Evolutionary conservation across 2,888 invertebrate genomes (phyloP), one percentile per base, ranked within the genome.

Genomic region (Drosophila greeni): DNA sequence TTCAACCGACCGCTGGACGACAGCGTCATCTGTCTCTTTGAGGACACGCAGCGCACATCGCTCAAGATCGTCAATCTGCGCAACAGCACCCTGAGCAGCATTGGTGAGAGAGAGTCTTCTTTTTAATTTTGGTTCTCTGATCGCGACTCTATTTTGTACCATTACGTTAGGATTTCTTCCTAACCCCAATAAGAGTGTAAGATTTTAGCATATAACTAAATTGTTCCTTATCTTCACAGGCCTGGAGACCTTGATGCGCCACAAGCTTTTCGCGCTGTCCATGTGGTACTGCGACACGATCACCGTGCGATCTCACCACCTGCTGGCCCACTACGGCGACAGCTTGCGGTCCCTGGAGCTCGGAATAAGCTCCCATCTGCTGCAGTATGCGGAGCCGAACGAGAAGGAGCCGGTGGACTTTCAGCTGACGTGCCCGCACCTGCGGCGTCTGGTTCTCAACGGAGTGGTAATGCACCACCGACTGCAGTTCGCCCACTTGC

Each of bases 241-340:
- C 57, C 72, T 97, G 49, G 90, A 91, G 73, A 91, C 92, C 53
- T 89, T 97, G 16, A 89, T 95, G 87, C 91, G 91, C 51, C 97
- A 97, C 88, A 92, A 93, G 72, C 91, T 95, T 37, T 89, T 91
- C 14, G 93, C 94, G 70, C 89, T 97, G 48, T 94, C 95, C 74
- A 90, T 97, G 70, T 91, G 92, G 59, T 93, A 95, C 78, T 95
- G 95, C 86, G 91, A 91, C 69, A 91, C 91, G 70, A 89, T 96
- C 43, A 92, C 93, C 0, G 90, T 91, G 40, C 87, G 89, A 23
- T 91, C 93, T 23, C 90, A 96, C 67, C 91, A 92, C 65, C 89
- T 91, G 58, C 91, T 97, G 52, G 94, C 94, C 74, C 90, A 90
- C 58, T 91, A 93, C 85, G 93, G 94, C 36, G 91, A 92, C 66